These are phyloP conservation scores for Scaptodrosophila lebanonensis DNA, from an alignment of 1,140 invertebrate species.

Conservation along the genomic window DNA sequence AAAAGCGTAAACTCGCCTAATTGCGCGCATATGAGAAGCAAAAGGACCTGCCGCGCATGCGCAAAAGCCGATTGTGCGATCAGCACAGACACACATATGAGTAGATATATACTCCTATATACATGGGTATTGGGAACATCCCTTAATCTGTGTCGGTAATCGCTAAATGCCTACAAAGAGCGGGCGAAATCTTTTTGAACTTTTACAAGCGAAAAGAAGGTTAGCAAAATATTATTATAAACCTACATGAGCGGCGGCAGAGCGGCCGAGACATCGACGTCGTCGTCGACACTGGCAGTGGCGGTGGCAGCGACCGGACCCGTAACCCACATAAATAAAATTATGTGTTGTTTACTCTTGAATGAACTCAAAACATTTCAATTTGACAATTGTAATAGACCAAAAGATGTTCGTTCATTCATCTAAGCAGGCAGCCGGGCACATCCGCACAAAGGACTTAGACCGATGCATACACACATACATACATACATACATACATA, in stretches of 20 bases:
- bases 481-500: slow-evolving; percentile 2
- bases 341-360: slow-evolving; percentile 59
- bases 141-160: slow-evolving; percentile 76
- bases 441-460: no score
- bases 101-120: slow-evolving; percentile 22
- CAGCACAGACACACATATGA: slow-evolving; percentile 6
- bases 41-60: slow-evolving; percentile 44
- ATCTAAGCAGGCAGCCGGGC: no score
- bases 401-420: slow-evolving; percentile 40
- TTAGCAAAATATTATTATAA: slow-evolving; percentile 77
- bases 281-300: no score
- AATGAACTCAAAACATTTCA: slow-evolving; percentile 75
- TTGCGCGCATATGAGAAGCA: slow-evolving; percentile 59
- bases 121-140: slow-evolving; percentile 55
- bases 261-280: neutral
- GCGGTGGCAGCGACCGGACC: no score
- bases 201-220: slow-evolving; percentile 72
- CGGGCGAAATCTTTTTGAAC: slow-evolving; percentile 74
- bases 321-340: slow-evolving; percentile 49
- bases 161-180: slow-evolving; percentile 52
- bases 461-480: neutral
- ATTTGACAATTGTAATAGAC: slow-evolving; percentile 63
- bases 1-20: slow-evolving; percentile 68
- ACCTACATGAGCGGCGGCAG: slow-evolving; percentile 34
- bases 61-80: slow-evolving; percentile 47